These are phyloP conservation scores for Ceratitis capitata DNA, from an alignment of 1,140 invertebrate genomes.

Conservation along the genomic window DNA sequence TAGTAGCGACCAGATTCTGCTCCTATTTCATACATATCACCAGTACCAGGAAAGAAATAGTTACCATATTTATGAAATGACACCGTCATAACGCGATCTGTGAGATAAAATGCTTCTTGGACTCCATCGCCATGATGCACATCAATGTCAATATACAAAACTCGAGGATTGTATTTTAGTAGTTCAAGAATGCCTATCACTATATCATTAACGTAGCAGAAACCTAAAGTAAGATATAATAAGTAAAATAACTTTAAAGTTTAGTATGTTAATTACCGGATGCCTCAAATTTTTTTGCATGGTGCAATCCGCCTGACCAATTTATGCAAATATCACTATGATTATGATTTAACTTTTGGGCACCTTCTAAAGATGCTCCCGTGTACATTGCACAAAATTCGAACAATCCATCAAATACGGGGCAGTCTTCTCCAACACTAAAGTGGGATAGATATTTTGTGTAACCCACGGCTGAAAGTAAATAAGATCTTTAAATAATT, in stretches of 20 bases:
- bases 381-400: conserved; percentile 99
- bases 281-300: conserved; percentile 99
- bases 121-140: conserved; percentile 99
- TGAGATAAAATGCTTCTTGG: conserved; percentile 98
- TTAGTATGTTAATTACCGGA: conserved; percentile 69
- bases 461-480: conserved; percentile 70
- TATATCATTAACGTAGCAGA: conserved; percentile 85
- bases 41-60: conserved; percentile 97
- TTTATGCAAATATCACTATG: conserved; percentile 98
- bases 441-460: conserved; percentile 93
- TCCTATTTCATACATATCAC: conserved; percentile 98
- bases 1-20: conserved; percentile 93
- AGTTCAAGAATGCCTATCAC: conserved; percentile 98
- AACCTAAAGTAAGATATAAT: conserved; percentile 41
- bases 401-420: conserved; percentile 98
- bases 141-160: conserved; percentile 99
- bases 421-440: conserved; percentile 99
- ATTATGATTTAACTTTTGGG: conserved; percentile 92
- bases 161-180: conserved; percentile 93
- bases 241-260: not conserved
- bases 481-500: not conserved
- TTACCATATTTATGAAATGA: conserved; percentile 99
- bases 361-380: conserved; percentile 94
- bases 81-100: conserved; percentile 99
- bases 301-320: conserved; percentile 99